Base-by-base conservation (phyloP, 2,113 vertebrate species). In the Archocentrus centrarchus region DNA sequence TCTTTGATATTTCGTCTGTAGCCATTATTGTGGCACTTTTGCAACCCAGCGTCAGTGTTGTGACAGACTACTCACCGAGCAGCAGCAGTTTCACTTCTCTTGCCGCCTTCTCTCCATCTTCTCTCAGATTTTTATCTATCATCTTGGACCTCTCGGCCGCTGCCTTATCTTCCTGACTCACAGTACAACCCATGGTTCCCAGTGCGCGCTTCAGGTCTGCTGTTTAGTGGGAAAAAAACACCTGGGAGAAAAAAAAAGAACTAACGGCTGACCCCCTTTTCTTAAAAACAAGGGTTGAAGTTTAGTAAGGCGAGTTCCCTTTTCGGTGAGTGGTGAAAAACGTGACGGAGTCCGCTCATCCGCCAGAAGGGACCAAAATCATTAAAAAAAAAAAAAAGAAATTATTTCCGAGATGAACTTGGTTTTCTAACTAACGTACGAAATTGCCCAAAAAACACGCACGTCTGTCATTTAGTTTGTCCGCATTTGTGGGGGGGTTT, bases 101-200 rank as follows among this genome's bases (percentile, higher is more conserved):
- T 79, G 97, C 97, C 82, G 98, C 97, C 91, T 98, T 99, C 93
- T 99, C 98, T 82, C 97, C 97, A 86, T 98, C 98, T 91, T 98
- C 97, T 64, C 97, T 91, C 88, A 98, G 97, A 91, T 97, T 97
- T 93, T 97, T 97, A 89, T 99, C 97, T 90, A 99, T 99, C 96
- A 97, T 97, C 90, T 97, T 97, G 82, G 98, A 98, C 85, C 97
- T 95, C 92, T 98, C 97, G 82, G 97, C 96, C 84, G 97, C 98
- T 81, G 97, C 97, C 95, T 98, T 98, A 90, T 98, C 98, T 93
- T 98, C 98, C 92, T 98, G 97, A 93, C 97, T 98, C 68, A 98
- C 97, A 30, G 97, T 98, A 91, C 97, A 98, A 66, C 97, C 97
- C 97, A 98, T 98, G 95, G 92, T 95, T 96, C 96, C 96, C 57